Conservation (phyloP, 2,888 invertebrate genomes). For the Gasteruption jaculator region DNA sequence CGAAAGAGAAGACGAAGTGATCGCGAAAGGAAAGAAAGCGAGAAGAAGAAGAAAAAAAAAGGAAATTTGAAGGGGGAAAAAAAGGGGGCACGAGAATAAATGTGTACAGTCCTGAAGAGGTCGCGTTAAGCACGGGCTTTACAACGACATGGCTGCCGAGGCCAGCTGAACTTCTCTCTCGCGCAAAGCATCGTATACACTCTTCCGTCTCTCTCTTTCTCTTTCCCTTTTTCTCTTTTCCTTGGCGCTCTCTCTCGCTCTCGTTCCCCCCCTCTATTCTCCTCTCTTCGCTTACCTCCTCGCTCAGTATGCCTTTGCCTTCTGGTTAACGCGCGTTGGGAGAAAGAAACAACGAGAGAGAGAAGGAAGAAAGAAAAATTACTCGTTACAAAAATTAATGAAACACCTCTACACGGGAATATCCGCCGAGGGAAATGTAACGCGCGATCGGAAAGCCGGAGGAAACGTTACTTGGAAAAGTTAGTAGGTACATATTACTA, state of each 20-base stretch:
- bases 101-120: slow-evolving; percentile 30
- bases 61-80: slow-evolving; percentile 18
- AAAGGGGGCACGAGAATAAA: slow-evolving; percentile 12
- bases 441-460: too few relatives aligned
- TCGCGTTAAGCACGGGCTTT: slow-evolving; percentile 28
- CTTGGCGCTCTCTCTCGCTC: slow-evolving; percentile 15
- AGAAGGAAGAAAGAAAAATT: too few relatives aligned
- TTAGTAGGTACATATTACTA: too few relatives aligned
- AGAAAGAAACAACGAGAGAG: slow-evolving; percentile 21
- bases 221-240: slow-evolving; percentile 22
- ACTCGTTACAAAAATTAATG: too few relatives aligned
- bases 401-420: too few relatives aligned
- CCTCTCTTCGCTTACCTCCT: too few relatives aligned
- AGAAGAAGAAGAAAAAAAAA: slow-evolving; percentile 10
- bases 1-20: neutral
- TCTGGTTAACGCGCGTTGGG: too few relatives aligned
- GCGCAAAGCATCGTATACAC: slow-evolving; percentile 19
- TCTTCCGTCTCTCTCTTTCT: slow-evolving; percentile 19
- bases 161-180: slow-evolving; percentile 43
- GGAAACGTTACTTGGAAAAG: too few relatives aligned
- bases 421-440: too few relatives aligned
- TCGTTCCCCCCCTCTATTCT: slow-evolving; percentile 17
- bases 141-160: slow-evolving; percentile 47
- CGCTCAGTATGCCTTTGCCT: too few relatives aligned
- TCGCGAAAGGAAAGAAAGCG: slow-evolving; percentile 3